Percentiles rank a stretch among this genome's conserved stretches.
phyloP scores from a whole-genome alignment of 2,113 vertebrate genomes.

The Diglossa brunneiventris region DNA sequence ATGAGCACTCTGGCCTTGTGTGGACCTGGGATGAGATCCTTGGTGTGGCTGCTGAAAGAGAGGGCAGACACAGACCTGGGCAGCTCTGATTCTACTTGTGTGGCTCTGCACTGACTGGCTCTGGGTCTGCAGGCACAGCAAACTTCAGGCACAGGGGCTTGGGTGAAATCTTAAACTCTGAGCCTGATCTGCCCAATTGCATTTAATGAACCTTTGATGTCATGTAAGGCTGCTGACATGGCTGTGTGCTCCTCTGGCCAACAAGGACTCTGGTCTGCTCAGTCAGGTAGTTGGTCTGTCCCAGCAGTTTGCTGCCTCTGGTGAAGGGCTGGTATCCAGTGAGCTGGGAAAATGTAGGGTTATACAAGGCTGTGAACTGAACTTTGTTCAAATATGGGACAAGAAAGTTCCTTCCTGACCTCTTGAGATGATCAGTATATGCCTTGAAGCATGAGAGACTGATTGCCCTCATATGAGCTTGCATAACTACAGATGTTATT shows the following conservation, averaged over 20 bases:
- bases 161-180: not conserved
- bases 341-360: not conserved
- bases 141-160: not conserved
- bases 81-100: not conserved
- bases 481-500: constrained; percentile 32
- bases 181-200: not conserved
- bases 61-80: not conserved
- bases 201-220: not conserved
- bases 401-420: constrained; percentile 35
- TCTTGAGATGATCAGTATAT: constrained; percentile 9
- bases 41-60: not conserved
- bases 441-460: constrained; percentile 24
- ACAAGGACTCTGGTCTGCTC: not conserved
- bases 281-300: not conserved
- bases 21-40: not conserved
- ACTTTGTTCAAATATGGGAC: not conserved
- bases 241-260: not conserved
- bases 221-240: not conserved
- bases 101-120: not conserved
- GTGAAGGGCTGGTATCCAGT: not conserved
- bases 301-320: not conserved
- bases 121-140: not conserved
- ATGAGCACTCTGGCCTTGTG: rapidly evolving
- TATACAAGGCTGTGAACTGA: not conserved
- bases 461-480: constrained; percentile 19